Conservation (phyloP, 1,140 invertebrate species). For the Drosophila rufa region DNA sequence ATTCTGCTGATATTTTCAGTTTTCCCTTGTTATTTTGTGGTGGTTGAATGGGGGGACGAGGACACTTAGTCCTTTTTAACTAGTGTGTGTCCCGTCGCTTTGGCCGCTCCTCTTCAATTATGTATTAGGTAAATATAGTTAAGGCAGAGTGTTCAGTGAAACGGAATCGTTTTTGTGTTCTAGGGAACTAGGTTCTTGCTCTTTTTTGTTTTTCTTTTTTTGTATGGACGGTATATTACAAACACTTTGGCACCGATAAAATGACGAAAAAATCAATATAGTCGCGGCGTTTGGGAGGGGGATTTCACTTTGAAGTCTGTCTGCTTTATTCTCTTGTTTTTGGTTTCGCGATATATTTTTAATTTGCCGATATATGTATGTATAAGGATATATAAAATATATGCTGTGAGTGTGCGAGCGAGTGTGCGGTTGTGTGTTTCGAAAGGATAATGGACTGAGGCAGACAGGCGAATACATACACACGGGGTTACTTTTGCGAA, state of each 20-base stretch:
- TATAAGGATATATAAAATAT: constrained; percentile 47
- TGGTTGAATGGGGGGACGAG: constrained; percentile 8
- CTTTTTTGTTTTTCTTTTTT: constrained; percentile 44
- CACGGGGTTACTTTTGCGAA: constrained; percentile 34
- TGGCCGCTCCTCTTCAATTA: constrained; percentile 37
- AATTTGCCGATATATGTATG: constrained; percentile 31
- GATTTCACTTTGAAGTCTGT: constrained; percentile 55
- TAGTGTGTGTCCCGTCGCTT: constrained; percentile 13
- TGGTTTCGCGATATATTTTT: constrained; percentile 61
- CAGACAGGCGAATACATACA: constrained; percentile 65
- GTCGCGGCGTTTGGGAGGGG: constrained; percentile 11
- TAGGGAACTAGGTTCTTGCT: constrained; percentile 49
- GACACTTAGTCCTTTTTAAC: constrained; percentile 21
- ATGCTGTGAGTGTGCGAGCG: not conserved
- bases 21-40: constrained; percentile 7
- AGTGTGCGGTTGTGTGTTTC: constrained; percentile 25
- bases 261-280: constrained; percentile 49
- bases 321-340: constrained; percentile 3
- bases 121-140: constrained; percentile 58
- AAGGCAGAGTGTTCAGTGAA: constrained; percentile 76
- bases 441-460: constrained; percentile 46
- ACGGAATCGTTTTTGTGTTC: constrained; percentile 68
- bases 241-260: constrained; percentile 72
- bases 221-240: constrained; percentile 67
- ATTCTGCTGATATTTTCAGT: constrained; percentile 45